Percentiles rank a stretch among this genome's conserved stretches.
Evolutionary conservation across 1,140 invertebrate genomes (phyloP).

Genomic region (Lethocerus indicus): DNA sequence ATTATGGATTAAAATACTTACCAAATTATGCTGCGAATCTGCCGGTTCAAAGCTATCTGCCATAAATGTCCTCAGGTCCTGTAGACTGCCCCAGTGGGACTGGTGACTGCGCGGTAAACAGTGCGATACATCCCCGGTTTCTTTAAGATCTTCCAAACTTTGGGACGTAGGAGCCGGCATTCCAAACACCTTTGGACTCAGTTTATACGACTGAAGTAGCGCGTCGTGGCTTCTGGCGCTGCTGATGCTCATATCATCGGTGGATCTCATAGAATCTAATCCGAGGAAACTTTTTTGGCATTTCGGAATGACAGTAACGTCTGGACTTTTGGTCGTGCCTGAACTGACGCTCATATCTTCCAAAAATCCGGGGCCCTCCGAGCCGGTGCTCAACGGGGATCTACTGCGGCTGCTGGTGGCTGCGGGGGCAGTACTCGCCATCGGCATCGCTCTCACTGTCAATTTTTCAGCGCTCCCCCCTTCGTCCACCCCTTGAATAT

Average conservation of each 20-base stretch:
- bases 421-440: constrained; percentile 19
- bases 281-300: constrained; percentile 4
- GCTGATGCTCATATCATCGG: constrained; percentile 20
- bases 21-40: constrained; percentile 10
- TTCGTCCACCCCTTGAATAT: constrained; percentile 23
- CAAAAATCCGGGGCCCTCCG: constrained; percentile 16
- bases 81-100: constrained; percentile 35
- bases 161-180: constrained; percentile 21
- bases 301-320: constrained; percentile 13
- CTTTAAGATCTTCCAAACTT: constrained; percentile 38
- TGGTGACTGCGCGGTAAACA: constrained; percentile 11
- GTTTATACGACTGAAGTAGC: constrained; percentile 23
- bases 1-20: constrained; percentile 6
- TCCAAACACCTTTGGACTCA: constrained; percentile 38
- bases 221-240: constrained; percentile 19
- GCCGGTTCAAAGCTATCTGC: constrained; percentile 15
- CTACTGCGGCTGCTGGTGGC: constrained; percentile 17
- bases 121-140: constrained; percentile 21
- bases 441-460: constrained; percentile 33
- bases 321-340: constrained; percentile 18
- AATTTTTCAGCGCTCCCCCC: constrained; percentile 21
- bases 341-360: constrained; percentile 21
- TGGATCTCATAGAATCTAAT: constrained; percentile 12
- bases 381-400: constrained; percentile 20
- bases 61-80: constrained; percentile 32